phyloP scores from a whole-genome alignment of 1,140 invertebrate genomes.

The Copidosoma floridanum region DNA sequence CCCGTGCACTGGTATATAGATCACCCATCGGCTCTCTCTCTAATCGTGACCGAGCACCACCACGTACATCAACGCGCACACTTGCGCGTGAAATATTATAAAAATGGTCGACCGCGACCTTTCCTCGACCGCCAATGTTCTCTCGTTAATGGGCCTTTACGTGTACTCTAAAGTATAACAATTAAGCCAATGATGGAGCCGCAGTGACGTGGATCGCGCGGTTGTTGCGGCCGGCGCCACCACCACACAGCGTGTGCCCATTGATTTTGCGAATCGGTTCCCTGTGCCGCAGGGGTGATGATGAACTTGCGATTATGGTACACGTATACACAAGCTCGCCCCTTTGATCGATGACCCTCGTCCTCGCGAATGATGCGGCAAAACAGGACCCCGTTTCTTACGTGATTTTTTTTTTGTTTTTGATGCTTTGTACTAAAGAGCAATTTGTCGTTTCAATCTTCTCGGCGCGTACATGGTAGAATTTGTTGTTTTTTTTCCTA shows the following conservation, averaged over 20 bases:
- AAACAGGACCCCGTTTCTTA: too few relatives aligned
- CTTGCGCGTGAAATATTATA: not conserved
- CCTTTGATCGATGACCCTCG: constrained; percentile 7
- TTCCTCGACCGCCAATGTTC: not conserved
- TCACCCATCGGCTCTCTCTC: too few relatives aligned
- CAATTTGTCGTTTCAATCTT: too few relatives aligned
- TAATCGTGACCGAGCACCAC: too few relatives aligned
- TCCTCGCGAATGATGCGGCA: constrained; percentile 14
- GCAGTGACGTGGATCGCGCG: not conserved
- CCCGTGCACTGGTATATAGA: too few relatives aligned
- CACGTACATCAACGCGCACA: too few relatives aligned
- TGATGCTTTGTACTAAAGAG: too few relatives aligned
- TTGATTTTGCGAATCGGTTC: not conserved
- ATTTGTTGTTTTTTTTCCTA: too few relatives aligned
- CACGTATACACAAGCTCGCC: not conserved
- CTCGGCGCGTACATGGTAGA: too few relatives aligned
- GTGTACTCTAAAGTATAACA: not conserved
- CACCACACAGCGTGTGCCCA: too few relatives aligned
- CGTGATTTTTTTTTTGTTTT: too few relatives aligned
- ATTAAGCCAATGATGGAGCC: too few relatives aligned
- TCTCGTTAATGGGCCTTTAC: constrained; percentile 17
- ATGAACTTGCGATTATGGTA: not conserved
- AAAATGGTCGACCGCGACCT: not conserved
- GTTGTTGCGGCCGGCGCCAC: constrained; percentile 5
- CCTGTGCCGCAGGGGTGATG: not conserved